phyloP scores from a whole-genome alignment of 2,797 vertebrate species.

The Champsocephalus gunnari region DNA sequence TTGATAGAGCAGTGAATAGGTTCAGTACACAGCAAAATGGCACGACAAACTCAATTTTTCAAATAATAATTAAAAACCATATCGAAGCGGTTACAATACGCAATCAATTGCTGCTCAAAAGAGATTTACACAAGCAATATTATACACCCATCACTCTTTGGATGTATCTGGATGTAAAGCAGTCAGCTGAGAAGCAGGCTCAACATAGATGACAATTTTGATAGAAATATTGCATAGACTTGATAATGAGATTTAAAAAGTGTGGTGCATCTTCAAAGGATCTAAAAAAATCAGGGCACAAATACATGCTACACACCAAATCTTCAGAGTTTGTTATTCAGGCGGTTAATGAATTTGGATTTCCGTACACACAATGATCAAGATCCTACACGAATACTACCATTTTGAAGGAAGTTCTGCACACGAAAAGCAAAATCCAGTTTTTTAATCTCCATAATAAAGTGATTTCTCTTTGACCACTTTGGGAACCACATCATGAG shows the following conservation, averaged over 20 bases:
- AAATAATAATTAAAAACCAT: not conserved
- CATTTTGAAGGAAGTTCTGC: conserved; percentile 18
- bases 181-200: conserved; percentile 1
- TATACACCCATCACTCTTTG: not conserved
- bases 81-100: too few relatives aligned
- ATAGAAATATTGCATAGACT: conserved; percentile 25
- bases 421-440: conserved; percentile 13
- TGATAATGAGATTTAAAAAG: conserved; percentile 36
- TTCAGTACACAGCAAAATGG: too few relatives aligned
- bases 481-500: conserved; percentile 34
- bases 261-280: conserved; percentile 36
- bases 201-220: conserved; percentile 12
- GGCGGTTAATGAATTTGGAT: conserved; percentile 9
- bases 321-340: conserved; percentile 20
- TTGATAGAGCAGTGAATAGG: too few relatives aligned
- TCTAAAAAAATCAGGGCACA: conserved; percentile 29
- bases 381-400: not conserved
- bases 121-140: not conserved
- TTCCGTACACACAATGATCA: conserved; percentile 27
- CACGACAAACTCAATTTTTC: too few relatives aligned
- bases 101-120: not conserved
- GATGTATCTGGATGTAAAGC: conserved; percentile 9
- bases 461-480: conserved; percentile 26
- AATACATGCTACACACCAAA: conserved; percentile 12
- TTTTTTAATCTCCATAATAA: conserved; percentile 7